Evolutionary conservation across 2,797 vertebrate species (phyloP), one percentile per base, ranked within the genome.

Genomic region (Mormyrops boulengeri): DNA sequence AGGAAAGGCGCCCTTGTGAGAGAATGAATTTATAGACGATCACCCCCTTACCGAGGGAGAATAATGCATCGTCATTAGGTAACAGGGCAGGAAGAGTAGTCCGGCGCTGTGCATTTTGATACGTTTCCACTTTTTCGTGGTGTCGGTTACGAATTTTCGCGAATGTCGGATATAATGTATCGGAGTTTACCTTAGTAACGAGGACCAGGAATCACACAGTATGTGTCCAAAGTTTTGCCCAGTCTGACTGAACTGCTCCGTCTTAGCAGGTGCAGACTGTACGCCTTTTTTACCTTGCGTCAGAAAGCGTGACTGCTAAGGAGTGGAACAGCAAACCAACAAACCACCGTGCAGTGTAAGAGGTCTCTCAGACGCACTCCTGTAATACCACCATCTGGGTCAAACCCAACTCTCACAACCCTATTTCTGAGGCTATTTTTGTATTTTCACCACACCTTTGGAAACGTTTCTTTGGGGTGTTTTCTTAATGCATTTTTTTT

Each of bases 391-490:
- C 38, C 9, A 49, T 49, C 52, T 87, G 26, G 30, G 41, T 22
- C 26, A 73, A 73, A 80, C 49, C 62, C 85, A 89, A 55, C 17
- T 73, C 89, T 87, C 84, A 22, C 69, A 34, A 41, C 19, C 77
- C 14, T 66, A 38, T 87, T 89, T 89, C 60, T 87, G 50, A 69
- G 49, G 84, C 17, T 60, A 89, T 38, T 52, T 41, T 62, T 50
- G 52, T 89, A 69, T 50, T 49, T 60, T 30, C 26, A 26, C 44
- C 73, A 80, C 38, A 44, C 73, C 38, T 41, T 69, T 22, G 80
- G 14, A 47, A 44, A 62, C 6, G n/a, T 50, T 73, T 47, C 52
- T 8, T 55, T 89, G 80, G 12, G 30, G 30, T 82, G 22, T 88
- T 44, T 47, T 11, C 84, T 85, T 85, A 9, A 12, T 60, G 14